These are phyloP conservation scores for Amphiduros pacificus DNA, from an alignment of 2,888 invertebrate species.

Conservation along the genomic window DNA sequence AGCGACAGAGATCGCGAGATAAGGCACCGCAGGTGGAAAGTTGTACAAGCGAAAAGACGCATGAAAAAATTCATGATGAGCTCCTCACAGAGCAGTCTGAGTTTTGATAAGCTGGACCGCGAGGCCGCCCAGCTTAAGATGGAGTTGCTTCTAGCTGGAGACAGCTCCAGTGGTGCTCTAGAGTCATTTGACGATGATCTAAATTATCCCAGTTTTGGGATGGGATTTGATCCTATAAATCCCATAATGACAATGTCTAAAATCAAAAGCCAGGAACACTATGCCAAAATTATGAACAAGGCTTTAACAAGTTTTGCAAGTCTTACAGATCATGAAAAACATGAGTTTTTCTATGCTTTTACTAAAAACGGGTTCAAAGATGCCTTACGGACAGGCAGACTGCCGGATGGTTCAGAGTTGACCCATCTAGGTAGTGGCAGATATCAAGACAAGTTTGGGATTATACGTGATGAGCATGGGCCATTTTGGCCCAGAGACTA, in stretches of 20 bases:
- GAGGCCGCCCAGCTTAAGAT: neutral
- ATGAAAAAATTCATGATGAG: constrained; percentile 13
- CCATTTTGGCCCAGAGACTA: constrained; percentile 57
- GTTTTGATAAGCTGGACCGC: neutral
- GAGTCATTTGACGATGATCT: neutral
- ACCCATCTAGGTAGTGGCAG: constrained; percentile 36
- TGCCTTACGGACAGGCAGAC: constrained; percentile 40
- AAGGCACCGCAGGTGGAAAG: too few species aligned
- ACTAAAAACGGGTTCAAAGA: constrained; percentile 50
- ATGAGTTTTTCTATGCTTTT: constrained; percentile 32
- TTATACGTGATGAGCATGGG: constrained; percentile 48
- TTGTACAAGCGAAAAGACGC: constrained; percentile 11
- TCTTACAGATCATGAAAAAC: constrained; percentile 24
- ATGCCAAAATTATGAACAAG: constrained; percentile 12
- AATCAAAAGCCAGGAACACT: constrained; percentile 23
- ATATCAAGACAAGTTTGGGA: constrained; percentile 50
- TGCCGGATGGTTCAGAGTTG: constrained; percentile 45
- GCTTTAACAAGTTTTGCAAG: constrained; percentile 24
- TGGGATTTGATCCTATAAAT: neutral
- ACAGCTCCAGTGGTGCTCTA: neutral
- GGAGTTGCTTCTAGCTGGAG: neutral
- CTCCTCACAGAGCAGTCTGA: too few species aligned
- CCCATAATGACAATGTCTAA: neutral
- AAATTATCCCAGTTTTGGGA: constrained; percentile 29
- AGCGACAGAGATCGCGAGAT: constrained; percentile 41